A percentile compares a stretch with the other conserved stretches of the same genome.
Conservation (phyloP, 2,113 vertebrate genomes). For the Dascyllus trimaculatus region DNA sequence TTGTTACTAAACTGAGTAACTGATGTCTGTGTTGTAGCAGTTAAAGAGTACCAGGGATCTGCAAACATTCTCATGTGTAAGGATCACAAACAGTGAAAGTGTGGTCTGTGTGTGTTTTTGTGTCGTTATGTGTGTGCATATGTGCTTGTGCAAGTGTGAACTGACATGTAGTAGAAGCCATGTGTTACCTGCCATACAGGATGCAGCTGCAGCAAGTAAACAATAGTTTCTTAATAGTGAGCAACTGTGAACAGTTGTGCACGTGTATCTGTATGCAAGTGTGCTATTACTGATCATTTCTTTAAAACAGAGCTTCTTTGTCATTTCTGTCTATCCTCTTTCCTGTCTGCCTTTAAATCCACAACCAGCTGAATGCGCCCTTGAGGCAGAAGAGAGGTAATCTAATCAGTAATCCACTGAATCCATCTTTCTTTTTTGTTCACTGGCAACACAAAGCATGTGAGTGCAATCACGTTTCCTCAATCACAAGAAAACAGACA, state of each 20-base stretch:
- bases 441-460: slow-evolving; percentile 17
- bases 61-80: slow-evolving; percentile 27
- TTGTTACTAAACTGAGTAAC: too few relatives aligned
- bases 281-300: slow-evolving; percentile 43
- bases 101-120: slow-evolving; percentile 34
- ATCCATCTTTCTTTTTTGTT: background rate
- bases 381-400: slow-evolving; percentile 48
- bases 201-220: slow-evolving; percentile 77
- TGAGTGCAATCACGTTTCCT: slow-evolving; percentile 41
- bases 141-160: slow-evolving; percentile 21
- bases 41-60: background rate
- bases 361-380: slow-evolving; percentile 25
- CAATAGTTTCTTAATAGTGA: slow-evolving; percentile 36
- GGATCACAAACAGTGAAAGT: slow-evolving; percentile 27
- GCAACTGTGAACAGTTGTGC: slow-evolving; percentile 4
- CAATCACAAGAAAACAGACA: slow-evolving; percentile 51
- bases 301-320: slow-evolving; percentile 57
- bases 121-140: slow-evolving; percentile 29
- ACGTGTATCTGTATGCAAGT: slow-evolving; percentile 7
- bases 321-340: slow-evolving; percentile 44
- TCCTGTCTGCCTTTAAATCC: slow-evolving; percentile 53
- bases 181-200: slow-evolving; percentile 74
- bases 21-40: too few relatives aligned
- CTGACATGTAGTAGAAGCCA: slow-evolving; percentile 15
- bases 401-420: slow-evolving; percentile 67